phyloP scores from a whole-genome alignment of 2,113 vertebrate genomes.

The Gorilla gorilla region DNA sequence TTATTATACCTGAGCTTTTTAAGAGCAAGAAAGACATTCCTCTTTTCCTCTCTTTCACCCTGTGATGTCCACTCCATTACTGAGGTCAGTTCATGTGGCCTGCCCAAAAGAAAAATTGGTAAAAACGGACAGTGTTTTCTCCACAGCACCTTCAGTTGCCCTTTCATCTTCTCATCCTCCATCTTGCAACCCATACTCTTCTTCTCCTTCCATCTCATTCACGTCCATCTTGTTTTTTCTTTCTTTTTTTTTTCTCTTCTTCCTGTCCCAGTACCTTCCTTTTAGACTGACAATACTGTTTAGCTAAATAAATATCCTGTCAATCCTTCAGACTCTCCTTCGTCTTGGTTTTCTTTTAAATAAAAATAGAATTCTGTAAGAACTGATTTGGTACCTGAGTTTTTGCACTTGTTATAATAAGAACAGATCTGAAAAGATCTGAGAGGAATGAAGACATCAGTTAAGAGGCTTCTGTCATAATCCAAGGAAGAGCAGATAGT shows the following conservation, averaged over 20 bases:
- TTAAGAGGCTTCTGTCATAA: background rate
- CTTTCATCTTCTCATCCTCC: background rate
- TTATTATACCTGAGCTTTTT: background rate
- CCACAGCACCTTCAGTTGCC: background rate
- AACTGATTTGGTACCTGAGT: background rate
- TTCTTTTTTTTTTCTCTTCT: background rate
- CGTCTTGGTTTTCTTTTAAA: background rate
- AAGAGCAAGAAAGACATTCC: background rate
- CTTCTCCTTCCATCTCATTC: background rate
- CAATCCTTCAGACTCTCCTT: background rate
- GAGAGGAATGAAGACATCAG: background rate
- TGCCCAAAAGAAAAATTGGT: background rate
- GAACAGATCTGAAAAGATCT: background rate
- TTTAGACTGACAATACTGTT: background rate
- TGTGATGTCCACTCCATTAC: background rate
- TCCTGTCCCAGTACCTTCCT: background rate
- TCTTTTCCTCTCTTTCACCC: background rate
- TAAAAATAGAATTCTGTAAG: background rate
- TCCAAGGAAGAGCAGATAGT: background rate
- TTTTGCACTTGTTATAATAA: background rate
- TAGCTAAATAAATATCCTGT: background rate
- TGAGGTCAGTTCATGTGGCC: background rate
- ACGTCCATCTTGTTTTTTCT: background rate
- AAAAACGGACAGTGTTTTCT: background rate
- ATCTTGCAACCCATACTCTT: rapidly evolving